Evolutionary conservation across 2,797 vertebrate genomes (phyloP), one percentile per base, ranked within the genome.

Genomic region (Cynodonichthys magdalenae): DNA sequence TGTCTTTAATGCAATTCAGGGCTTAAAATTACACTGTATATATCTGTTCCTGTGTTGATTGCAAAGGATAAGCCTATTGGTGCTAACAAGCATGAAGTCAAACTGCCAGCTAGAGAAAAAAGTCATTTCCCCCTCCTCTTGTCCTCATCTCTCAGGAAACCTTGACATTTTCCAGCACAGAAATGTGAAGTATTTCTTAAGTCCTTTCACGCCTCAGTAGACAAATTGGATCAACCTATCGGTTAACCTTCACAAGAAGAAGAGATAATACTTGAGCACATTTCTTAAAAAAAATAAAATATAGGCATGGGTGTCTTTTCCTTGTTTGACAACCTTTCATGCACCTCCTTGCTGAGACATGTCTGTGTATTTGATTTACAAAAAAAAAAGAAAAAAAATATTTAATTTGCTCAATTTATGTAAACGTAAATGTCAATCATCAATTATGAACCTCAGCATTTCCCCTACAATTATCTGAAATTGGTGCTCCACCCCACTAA

Each of bases 141-240:
- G 70, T 88, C 87, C 78, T 86, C 90, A 83, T 90, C 88, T 87
- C 82, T 87, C 79, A 80, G 80, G 79, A 92, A 92, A 90, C 90
- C 90, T 91, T 93, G 90, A 92, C 91, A 92, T 92, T 92, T 92
- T 66, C 77, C 72, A 61, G 64, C 83, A 69, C 79, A 71, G 80
- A 81, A 89, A 89, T 86, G 81, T 88, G 86, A 91, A 91, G 85
- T 90, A 90, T 91, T 92, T 91, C 84, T 87, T 87, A 90, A 92
- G 87, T 88, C 87, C 74, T 91, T 92, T 91, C 87, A 89, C 74
- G 86, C 82, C 64, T 90, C 77, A 74, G 70, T 83, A 81, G 88
- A 92, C 89, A 92, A 92, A 92, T 90, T 92, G 89, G 90, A 92
- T 93, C 89, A 92, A 90, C 83, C 88, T 91, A 89, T 92, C 79